These are phyloP conservation scores for Halcyon senegalensis DNA, from an alignment of 2,113 vertebrate species.

Conservation along the genomic window DNA sequence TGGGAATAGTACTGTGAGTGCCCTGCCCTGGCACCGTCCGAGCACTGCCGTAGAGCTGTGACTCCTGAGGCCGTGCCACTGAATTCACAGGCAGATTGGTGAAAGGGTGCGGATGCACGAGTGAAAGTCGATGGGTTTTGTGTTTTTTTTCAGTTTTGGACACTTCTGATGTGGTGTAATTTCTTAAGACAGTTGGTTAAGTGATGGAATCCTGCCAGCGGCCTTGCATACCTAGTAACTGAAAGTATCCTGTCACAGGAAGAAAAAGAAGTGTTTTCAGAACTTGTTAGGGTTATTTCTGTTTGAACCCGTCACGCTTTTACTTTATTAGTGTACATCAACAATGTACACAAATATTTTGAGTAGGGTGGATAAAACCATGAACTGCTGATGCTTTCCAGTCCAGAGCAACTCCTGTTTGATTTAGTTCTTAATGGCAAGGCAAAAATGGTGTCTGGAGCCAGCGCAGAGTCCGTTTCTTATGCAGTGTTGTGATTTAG, in stretches of 20 bases:
- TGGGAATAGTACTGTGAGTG: fast-evolving
- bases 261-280: fast-evolving
- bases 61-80: neutral
- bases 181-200: neutral
- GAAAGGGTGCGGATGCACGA: neutral
- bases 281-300: neutral
- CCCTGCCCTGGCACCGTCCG: fast-evolving
- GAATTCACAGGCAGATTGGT: neutral
- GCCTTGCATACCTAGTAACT: neutral
- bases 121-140: fast-evolving
- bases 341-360: fast-evolving
- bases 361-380: neutral
- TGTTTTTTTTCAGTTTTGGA: neutral
- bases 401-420: neutral
- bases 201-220: neutral
- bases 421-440: neutral
- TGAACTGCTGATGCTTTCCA: neutral
- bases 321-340: neutral
- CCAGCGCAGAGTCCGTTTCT: neutral
- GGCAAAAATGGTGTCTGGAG: neutral
- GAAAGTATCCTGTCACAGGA: neutral
- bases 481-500: neutral
- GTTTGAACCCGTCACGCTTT: neutral
- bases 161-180: neutral
- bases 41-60: fast-evolving